phyloP scores from a whole-genome alignment of 2,888 invertebrate genomes.

The Bibio marci region DNA sequence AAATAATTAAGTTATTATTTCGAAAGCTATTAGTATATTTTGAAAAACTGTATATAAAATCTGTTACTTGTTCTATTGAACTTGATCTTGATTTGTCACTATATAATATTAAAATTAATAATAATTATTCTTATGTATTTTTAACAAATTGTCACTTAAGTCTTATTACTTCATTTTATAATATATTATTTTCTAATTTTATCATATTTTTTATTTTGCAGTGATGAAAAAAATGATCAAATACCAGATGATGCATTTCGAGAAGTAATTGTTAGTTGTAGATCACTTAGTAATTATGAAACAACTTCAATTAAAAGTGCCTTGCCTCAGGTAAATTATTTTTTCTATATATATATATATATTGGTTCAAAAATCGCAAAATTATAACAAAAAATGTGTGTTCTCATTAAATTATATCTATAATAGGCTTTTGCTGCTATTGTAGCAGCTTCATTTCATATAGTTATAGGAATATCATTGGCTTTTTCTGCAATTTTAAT shows the following conservation, averaged over 20 bases:
- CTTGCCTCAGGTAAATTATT: slow-evolving; percentile 28
- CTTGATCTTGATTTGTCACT: too few species aligned
- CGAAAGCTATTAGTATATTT: too few species aligned
- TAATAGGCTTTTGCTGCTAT: slow-evolving; percentile 34
- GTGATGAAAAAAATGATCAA: slow-evolving; percentile 12
- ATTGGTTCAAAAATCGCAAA: not conserved
- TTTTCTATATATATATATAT: not conserved
- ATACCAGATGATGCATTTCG: slow-evolving; percentile 27
- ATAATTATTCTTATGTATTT: too few species aligned
- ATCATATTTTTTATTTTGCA: too few species aligned
- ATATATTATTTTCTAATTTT: too few species aligned
- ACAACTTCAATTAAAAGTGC: slow-evolving; percentile 25
- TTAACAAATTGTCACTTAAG: too few species aligned
- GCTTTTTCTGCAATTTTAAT: slow-evolving; percentile 39
- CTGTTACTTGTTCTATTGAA: too few species aligned
- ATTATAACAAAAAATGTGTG: not conserved
- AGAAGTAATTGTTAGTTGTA: slow-evolving; percentile 30
- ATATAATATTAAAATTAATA: too few species aligned
- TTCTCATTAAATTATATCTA: not conserved
- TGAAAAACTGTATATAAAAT: too few species aligned
- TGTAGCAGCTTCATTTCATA: slow-evolving; percentile 36
- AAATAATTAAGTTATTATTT: too few species aligned
- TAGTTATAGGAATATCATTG: slow-evolving; percentile 39
- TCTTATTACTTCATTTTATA: too few species aligned
- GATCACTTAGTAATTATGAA: slow-evolving; percentile 29